Evolutionary conservation across 2,113 vertebrate genomes (phyloP), one percentile per base, ranked within the genome.

Genomic region (Mesoclemmys tuberculata): DNA sequence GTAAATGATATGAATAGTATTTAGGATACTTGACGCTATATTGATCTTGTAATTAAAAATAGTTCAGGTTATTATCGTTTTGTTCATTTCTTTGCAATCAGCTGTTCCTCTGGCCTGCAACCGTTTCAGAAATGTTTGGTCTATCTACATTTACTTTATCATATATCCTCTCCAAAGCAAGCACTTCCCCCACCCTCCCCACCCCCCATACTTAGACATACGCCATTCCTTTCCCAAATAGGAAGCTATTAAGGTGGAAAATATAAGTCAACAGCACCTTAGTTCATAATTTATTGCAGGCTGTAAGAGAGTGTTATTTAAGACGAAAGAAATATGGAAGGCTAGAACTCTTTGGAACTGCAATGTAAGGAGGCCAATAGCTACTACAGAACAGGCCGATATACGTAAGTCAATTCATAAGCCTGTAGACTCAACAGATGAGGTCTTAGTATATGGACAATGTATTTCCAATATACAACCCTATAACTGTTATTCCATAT

Each of bases 201-300:
- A 92, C 49, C 83, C 74, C 84, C 78, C 49, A 82, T 82, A 10
- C 9, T 68, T 46, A 51, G 51, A 71, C 54, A 5, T 77, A 10
- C 2, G 3, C 56, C 84, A 92, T 2, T 2, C 44, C 54, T 14
- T 48, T 49, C 89, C 87, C 83, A 7, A 10, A 79, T 85, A 96
- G 93, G 95, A 96, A 95, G 71, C 85, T 16, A 85, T 94, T 92
- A 92, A 61, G 10, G 80, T 6, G 86, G 87, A 78, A 90, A 97
- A 95, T 85, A 52, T 4, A 92, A 97, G 89, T 27, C 95, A 90
- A 58, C 92, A 78, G 85, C 90, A 68, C 92, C 93, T 95, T 92
- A 87, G 96, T 94, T 85, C 94, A 9, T 79, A 79, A 94, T 96
- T 95, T 96, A 96, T 93, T 92, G 90, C 89, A 27, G 88, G 83